Base-by-base conservation (phyloP, 2,888 invertebrate genomes). In the Metacarcinus magister region DNA sequence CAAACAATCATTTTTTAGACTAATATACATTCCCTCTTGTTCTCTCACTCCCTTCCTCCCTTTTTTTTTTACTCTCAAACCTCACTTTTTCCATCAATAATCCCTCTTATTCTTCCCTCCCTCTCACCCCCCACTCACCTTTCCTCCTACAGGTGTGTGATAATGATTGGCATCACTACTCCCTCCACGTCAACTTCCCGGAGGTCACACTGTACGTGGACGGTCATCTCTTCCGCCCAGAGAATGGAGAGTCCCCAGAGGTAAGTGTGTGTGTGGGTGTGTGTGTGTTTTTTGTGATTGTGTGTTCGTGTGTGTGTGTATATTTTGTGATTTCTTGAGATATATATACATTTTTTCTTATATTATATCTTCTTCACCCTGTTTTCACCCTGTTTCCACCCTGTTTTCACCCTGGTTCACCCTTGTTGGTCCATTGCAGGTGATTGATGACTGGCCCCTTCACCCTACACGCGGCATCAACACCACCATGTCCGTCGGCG, bases 401-500 rank as follows among this genome's bases (percentile, higher is more conserved):
- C 54, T 54, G 13, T 54, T 16, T 13, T 54, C 54, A 54, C 54
- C 54, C 54, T 54, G 16, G 0, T 16, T 39, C 39, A 39, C 39
- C 39, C 39, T 39, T 39, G 39, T 39, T 39, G 39, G 39, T 54
- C 3, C 54, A 0, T 54, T 96, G 46, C 99, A 99, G 98, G 99
- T 99, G 93, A 99, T 99, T 97, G 99, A 99, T 97, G 99, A 99
- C 98, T 99, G 99, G 99, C 99, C 99, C 0, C 98, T 99, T 90
- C 99, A 99, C 97, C 99, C 99, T 13, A 99, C 99, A 0, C 99
- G 99, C 97, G 99, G 99, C 0, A 98, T 99, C 97, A 99, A 99
- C 97, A 99, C 99, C 13, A 99, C 99, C 8, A 98, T 99, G 89
- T 98, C 99, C 0, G 98, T 99, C 0, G 99, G 99, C 0, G 99